Conservation (phyloP, 2,113 vertebrate genomes). For the Uropsilus gracilis region DNA sequence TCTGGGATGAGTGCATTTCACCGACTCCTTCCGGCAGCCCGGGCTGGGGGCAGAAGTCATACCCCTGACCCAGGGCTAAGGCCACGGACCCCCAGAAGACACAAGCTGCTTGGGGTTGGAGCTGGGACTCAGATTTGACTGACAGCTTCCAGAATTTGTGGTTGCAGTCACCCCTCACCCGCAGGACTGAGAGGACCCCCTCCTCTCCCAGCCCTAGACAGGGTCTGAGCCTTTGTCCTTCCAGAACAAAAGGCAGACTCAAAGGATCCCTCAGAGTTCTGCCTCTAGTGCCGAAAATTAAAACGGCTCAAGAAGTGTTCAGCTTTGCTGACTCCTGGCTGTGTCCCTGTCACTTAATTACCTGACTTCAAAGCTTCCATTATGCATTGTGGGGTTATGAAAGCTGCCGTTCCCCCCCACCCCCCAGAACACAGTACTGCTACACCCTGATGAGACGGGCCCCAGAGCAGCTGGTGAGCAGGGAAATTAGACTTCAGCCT, state of each 20-base stretch:
- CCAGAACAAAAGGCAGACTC: not conserved
- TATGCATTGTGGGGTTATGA: not conserved
- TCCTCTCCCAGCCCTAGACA: not conserved
- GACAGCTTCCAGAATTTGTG: not conserved
- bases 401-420: not conserved
- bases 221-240: not conserved
- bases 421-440: not conserved
- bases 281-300: constrained; percentile 49
- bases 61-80: not conserved
- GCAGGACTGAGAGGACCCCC: rapidly evolving
- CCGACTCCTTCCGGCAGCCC: not conserved
- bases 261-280: not conserved
- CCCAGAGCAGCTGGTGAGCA: not conserved
- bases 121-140: not conserved
- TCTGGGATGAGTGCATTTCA: not conserved
- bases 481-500: not conserved
- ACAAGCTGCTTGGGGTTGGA: rapidly evolving
- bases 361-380: constrained; percentile 67
- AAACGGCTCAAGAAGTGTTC: not conserved
- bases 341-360: constrained; percentile 63
- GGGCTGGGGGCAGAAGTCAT: rapidly evolving
- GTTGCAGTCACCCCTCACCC: not conserved
- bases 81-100: not conserved
- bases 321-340: constrained; percentile 9
- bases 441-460: not conserved